Percentiles rank a stretch among this genome's conserved stretches.
These are phyloP conservation scores for Minunthozetes semirufus DNA, from an alignment of 2,888 invertebrate genomes.

Conservation along the genomic window DNA sequence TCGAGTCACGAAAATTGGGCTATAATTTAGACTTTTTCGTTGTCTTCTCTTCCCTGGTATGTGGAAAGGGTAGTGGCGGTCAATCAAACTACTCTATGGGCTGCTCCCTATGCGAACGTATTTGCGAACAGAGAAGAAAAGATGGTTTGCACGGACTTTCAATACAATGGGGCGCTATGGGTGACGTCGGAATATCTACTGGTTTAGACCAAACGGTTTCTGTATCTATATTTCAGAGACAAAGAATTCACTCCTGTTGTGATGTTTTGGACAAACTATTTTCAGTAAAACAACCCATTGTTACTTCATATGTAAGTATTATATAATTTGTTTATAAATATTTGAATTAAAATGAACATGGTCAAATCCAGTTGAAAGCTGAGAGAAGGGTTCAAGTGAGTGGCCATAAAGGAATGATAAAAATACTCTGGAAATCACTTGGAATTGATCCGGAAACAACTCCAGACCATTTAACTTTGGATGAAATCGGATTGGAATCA, in stretches of 20 bases:
- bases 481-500: constrained; percentile 95
- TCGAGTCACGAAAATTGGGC: constrained; percentile 66
- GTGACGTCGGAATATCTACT: constrained; percentile 82
- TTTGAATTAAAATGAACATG: too few relatives aligned
- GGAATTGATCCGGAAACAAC: background rate
- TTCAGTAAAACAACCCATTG: too few relatives aligned
- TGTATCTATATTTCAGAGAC: constrained; percentile 81
- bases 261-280: constrained; percentile 78
- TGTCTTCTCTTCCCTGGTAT: constrained; percentile 90
- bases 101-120: constrained; percentile 94
- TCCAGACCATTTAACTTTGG: constrained; percentile 58
- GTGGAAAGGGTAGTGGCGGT: constrained; percentile 91
- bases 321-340: too few relatives aligned
- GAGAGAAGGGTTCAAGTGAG: too few relatives aligned
- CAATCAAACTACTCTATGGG: constrained; percentile 94
- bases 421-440: background rate
- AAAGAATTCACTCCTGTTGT: constrained; percentile 84
- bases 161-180: constrained; percentile 98
- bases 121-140: constrained; percentile 74
- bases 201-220: constrained; percentile 53
- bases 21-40: constrained; percentile 81
- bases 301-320: too few relatives aligned
- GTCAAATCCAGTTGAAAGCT: too few relatives aligned
- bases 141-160: constrained; percentile 78
- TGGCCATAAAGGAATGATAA: too few relatives aligned